These are phyloP conservation scores for Antrozous pallidus DNA, from an alignment of 2,797 vertebrate genomes.

Conservation along the genomic window DNA sequence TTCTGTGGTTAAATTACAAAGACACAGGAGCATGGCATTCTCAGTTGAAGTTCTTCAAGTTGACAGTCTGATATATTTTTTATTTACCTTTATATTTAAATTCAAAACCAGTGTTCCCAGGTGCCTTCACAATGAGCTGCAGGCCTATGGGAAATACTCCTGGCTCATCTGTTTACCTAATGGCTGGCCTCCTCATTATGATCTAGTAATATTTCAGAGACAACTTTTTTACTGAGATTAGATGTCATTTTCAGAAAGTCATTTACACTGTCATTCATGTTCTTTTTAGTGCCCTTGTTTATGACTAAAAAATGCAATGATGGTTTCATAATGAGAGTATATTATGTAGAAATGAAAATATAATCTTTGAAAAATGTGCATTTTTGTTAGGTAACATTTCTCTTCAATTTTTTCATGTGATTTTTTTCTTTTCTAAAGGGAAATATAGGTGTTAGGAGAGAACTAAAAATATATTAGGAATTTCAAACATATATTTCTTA, in stretches of 20 bases:
- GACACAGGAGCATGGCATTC: neutral
- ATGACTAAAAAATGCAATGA: conserved; percentile 44
- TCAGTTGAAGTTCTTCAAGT: neutral
- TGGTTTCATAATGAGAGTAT: conserved; percentile 49
- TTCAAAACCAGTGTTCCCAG: conserved; percentile 31
- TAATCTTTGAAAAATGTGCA: conserved; percentile 46
- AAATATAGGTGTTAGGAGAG: conserved; percentile 39
- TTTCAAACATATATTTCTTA: conserved; percentile 12
- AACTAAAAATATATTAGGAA: neutral
- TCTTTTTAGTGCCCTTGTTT: conserved; percentile 59
- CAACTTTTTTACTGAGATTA: conserved; percentile 50
- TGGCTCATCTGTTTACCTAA: neutral
- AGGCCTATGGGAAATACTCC: neutral
- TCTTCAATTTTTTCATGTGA: conserved; percentile 33
- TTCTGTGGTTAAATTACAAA: conserved; percentile 30
- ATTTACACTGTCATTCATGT: conserved; percentile 49
- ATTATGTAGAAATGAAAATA: conserved; percentile 56
- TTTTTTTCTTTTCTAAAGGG: conserved; percentile 48
- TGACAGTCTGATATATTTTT: conserved; percentile 32
- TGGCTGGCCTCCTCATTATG: conserved; percentile 17
- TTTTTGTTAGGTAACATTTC: conserved; percentile 46
- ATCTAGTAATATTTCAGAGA: conserved; percentile 67
- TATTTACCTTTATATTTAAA: conserved; percentile 56
- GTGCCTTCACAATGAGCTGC: neutral
- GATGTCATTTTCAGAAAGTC: conserved; percentile 51